Evolutionary conservation across 2,797 vertebrate species (phyloP).

Genomic region (Manis javanica): DNA sequence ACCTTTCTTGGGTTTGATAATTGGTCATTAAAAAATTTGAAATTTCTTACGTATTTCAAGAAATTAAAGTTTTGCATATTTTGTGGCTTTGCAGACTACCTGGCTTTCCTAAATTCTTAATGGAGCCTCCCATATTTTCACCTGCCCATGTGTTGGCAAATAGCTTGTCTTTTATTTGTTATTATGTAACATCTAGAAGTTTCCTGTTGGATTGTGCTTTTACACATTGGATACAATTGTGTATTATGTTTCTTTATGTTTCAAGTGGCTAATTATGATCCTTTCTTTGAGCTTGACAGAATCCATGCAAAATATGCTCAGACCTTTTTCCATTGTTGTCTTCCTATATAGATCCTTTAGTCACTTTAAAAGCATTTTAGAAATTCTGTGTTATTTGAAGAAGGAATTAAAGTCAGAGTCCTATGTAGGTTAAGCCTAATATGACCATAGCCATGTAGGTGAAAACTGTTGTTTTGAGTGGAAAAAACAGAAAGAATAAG

Average conservation of each 20-base stretch:
- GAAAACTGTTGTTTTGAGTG: neutral
- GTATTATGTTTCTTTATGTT: neutral
- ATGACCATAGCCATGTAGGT: neutral
- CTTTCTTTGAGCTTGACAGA: constrained; percentile 10
- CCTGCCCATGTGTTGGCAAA: neutral
- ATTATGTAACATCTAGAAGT: neutral
- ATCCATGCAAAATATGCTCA: neutral
- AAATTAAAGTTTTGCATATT: neutral
- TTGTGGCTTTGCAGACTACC: neutral
- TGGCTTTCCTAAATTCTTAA: neutral
- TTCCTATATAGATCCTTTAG: neutral
- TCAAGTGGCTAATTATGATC: neutral
- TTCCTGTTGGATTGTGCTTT: neutral
- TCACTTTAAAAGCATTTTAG: neutral
- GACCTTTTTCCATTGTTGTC: neutral
- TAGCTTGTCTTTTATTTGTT: neutral
- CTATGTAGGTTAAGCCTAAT: neutral
- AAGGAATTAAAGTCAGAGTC: neutral
- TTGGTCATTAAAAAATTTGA: neutral
- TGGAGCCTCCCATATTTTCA: neutral
- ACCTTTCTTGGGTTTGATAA: neutral
- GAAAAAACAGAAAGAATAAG: neutral
- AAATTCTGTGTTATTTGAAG: neutral
- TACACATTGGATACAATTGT: neutral
- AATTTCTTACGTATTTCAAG: neutral